Evolutionary conservation across 1,140 invertebrate genomes (phyloP), one percentile per base, ranked within the genome.

Genomic region (Littorina saxatilis): DNA sequence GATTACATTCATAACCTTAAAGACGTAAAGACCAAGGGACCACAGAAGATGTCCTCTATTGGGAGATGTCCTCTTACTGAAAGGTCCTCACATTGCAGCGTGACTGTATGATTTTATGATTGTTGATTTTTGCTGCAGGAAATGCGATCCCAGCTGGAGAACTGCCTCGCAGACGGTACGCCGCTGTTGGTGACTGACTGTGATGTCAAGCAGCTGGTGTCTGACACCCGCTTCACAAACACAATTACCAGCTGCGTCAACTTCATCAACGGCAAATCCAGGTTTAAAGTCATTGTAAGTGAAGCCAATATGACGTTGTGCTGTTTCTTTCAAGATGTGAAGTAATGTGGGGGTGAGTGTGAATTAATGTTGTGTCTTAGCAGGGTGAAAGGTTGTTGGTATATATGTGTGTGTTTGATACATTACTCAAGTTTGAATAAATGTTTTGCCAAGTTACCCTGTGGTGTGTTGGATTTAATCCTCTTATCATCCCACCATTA

Each of bases 271-370:
- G 90, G 88, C 3, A 91, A 90, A 74, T 82, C 81, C 35, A 87
- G 89, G 58, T 92, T 92, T 77, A 92, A 92, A 87, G 87, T 92
- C 40, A 87, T 87, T 83, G 91, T 92, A 83, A 90, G 89, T 90
- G 66, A 37, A 35, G 20, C 7, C 29, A 27, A 20, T 20, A n/a
- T 35, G 11, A 3, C 23, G 39, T 70, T 1, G 13, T 70, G 15
- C 11, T 20, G 2, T 70, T 9, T 70, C 23, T 40, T 61, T n/a
- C n/a, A n/a, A n/a, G n/a, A n/a, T n/a, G n/a, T n/a, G n/a, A n/a
- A n/a, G n/a, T n/a, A n/a, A n/a, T n/a, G n/a, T n/a, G n/a, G n/a
- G n/a, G n/a, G n/a, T n/a, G n/a, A 68, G 29, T 68, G 63, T 7
- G 17, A 32, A 32, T 68, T 32, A 32, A 2, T 68, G 2, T 68